phyloP scores from a whole-genome alignment of 2,113 vertebrate species.

The Carassius auratus region DNA sequence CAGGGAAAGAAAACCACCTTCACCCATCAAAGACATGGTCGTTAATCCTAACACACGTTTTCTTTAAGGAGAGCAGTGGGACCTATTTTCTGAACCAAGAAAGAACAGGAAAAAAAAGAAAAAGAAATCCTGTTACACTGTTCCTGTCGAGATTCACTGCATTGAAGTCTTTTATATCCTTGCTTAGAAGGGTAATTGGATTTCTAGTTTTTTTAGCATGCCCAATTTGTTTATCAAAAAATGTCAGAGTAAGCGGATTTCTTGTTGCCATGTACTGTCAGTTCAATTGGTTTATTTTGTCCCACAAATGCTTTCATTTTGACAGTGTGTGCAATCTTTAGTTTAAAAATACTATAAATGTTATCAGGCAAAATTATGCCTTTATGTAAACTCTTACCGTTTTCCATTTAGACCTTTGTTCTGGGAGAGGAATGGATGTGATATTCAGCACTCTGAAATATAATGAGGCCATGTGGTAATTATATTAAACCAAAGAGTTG shows the following conservation, averaged over 20 bases:
- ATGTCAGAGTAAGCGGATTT: background rate
- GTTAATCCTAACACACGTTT: conserved; percentile 59
- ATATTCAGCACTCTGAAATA: background rate
- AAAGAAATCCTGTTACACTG: background rate
- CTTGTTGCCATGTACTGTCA: background rate
- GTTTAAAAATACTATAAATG: background rate
- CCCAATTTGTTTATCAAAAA: background rate
- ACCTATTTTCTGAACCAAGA: conserved; percentile 57
- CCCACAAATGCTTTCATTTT: background rate
- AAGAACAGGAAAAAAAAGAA: conserved; percentile 40
- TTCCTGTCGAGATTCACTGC: background rate
- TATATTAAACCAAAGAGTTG: background rate
- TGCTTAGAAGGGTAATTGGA: background rate
- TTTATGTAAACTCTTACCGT: background rate
- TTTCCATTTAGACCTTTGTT: background rate
- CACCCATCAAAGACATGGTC: conserved; percentile 57
- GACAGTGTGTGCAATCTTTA: background rate
- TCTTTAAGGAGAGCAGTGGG: conserved; percentile 51
- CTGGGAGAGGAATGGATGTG: background rate
- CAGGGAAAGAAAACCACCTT: conserved; percentile 32
- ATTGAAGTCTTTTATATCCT: background rate
- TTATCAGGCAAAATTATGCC: background rate
- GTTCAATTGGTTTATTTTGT: background rate
- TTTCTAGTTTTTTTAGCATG: conserved; percentile 11
- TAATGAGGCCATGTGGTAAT: background rate